Percentiles rank a stretch among this genome's conserved stretches.
Evolutionary conservation across 2,888 invertebrate genomes (phyloP).

Genomic region (Tachystola acroxantha): DNA sequence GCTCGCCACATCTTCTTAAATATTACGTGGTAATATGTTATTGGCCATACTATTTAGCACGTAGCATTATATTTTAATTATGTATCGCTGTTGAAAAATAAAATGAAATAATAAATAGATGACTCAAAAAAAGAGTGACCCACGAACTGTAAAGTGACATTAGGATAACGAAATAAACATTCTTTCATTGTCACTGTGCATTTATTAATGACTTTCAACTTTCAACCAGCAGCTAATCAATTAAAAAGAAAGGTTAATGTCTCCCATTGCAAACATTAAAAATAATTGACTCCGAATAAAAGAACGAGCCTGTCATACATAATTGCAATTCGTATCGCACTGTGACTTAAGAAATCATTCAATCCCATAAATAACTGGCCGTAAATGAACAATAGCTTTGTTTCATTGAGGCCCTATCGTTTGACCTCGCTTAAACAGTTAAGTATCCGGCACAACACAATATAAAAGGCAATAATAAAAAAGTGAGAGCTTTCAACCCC

Average conservation of each 20-base stretch:
- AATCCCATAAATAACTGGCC: conserved; percentile 26
- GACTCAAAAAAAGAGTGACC: no score
- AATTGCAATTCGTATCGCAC: conserved; percentile 34
- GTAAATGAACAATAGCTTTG: conserved; percentile 39
- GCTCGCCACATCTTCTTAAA: no score
- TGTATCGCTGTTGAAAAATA: no score
- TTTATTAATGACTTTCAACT: no score
- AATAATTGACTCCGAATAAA: conserved; percentile 26
- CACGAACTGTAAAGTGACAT: no score
- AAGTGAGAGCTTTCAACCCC: conserved; percentile 67
- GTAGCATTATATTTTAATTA: no score
- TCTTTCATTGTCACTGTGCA: no score
- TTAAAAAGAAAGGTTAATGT: conserved; percentile 14
- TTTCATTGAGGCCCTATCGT: conserved; percentile 33
- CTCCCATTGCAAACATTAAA: conserved; percentile 28
- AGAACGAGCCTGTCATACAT: not conserved
- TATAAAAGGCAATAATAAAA: conserved; percentile 60
- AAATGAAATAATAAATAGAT: no score
- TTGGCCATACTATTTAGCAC: no score
- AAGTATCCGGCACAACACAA: conserved; percentile 45
- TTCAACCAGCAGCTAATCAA: no score
- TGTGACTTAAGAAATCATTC: conserved; percentile 28
- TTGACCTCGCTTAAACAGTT: conserved; percentile 46
- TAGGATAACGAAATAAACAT: no score
- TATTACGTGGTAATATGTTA: no score